A percentile compares a stretch with the other conserved stretches of the same genome.
phyloP scores from a whole-genome alignment of 2,888 invertebrate species.

The Zaprionus bogoriensis region DNA sequence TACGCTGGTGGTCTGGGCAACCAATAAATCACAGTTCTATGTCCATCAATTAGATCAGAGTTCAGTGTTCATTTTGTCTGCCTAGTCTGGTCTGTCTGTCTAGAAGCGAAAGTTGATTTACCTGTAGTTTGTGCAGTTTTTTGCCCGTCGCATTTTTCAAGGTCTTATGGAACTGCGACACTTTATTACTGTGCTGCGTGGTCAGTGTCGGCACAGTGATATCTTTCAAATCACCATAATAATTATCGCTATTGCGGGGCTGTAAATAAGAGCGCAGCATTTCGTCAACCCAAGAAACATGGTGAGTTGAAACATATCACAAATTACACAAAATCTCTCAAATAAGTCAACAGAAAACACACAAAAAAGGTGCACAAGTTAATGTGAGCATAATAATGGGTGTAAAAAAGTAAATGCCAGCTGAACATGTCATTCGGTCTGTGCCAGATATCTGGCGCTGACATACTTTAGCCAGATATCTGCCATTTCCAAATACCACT shows the following conservation, averaged over 20 bases:
- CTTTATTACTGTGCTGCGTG: slow-evolving; percentile 94
- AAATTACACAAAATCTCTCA: not conserved
- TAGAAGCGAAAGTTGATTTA: slow-evolving; percentile 81
- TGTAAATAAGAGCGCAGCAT: slow-evolving; percentile 76
- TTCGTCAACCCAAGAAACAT: slow-evolving; percentile 43
- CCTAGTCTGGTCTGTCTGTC: not conserved
- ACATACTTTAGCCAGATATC: too few relatives aligned
- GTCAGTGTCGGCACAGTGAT: slow-evolving; percentile 94
- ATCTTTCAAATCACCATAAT: slow-evolving; percentile 94
- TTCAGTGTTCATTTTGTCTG: not conserved
- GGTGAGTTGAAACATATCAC: slow-evolving; percentile 80
- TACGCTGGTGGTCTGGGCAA: too few relatives aligned
- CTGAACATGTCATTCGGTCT: too few relatives aligned
- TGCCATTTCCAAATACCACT: too few relatives aligned
- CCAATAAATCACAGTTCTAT: not conserved
- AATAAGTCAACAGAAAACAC: not conserved
- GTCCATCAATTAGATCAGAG: not conserved
- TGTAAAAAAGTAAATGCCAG: too few relatives aligned
- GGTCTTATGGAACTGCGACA: slow-evolving; percentile 97
- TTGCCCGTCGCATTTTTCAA: slow-evolving; percentile 93
- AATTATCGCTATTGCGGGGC: slow-evolving; percentile 87
- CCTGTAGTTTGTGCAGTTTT: slow-evolving; percentile 94
- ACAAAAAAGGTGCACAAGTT: not conserved
- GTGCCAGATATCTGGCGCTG: too few relatives aligned
- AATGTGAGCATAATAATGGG: not conserved